Conservation (phyloP, 2,888 invertebrate species). For the Drosophila leonis region DNA sequence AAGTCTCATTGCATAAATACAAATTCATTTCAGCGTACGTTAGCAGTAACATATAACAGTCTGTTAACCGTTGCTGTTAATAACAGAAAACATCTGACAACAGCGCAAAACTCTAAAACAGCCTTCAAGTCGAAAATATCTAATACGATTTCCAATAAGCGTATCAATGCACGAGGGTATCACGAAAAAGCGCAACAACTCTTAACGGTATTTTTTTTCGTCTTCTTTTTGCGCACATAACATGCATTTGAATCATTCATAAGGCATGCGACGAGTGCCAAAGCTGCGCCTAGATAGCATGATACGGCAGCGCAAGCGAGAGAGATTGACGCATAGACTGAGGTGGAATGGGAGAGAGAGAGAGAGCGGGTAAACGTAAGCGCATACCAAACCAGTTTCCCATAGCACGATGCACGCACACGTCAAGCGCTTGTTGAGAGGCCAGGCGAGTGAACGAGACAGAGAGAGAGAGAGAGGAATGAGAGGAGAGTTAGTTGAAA, state of each 20-base stretch:
- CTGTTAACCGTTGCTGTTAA: background rate
- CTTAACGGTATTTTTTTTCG: conserved; percentile 72
- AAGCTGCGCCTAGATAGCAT: conserved; percentile 56
- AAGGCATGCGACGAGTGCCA: conserved; percentile 76
- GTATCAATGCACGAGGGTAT: conserved; percentile 19
- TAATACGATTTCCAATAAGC: background rate
- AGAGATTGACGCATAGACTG: background rate
- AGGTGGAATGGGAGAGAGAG: background rate
- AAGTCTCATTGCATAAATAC: no score
- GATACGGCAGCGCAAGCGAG: conserved; percentile 12
- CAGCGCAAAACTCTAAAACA: background rate
- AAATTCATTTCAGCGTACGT: no score
- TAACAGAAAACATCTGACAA: background rate
- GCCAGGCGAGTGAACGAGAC: conserved; percentile 3
- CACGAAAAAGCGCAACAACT: conserved; percentile 70
- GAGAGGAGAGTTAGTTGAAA: conserved; percentile 7
- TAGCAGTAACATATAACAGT: background rate
- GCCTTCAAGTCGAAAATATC: background rate
- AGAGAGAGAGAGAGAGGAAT: background rate
- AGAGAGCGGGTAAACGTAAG: conserved; percentile 4
- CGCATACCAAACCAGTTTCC: conserved; percentile 68
- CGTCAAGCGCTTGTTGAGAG: conserved; percentile 45
- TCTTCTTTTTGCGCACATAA: conserved; percentile 62
- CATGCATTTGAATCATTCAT: conserved; percentile 82
- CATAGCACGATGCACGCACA: conserved; percentile 57